Evolutionary conservation across 1,140 invertebrate species (phyloP).

Genomic region (Macrobrachium nipponense): DNA sequence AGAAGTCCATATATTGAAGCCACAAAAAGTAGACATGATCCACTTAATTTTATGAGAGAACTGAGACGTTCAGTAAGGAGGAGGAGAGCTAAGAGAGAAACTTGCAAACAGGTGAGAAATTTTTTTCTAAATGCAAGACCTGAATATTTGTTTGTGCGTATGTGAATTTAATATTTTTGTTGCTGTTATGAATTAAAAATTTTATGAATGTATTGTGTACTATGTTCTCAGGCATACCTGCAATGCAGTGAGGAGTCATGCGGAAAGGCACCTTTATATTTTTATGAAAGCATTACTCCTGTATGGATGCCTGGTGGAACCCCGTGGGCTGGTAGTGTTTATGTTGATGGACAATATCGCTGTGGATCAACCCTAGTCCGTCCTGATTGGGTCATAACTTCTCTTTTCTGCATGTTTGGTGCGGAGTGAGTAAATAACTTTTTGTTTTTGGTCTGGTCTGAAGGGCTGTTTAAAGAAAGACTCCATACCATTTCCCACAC

Average conservation of each 20-base stretch:
- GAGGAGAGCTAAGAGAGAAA: neutral
- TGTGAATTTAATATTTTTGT: neutral
- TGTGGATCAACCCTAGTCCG: constrained; percentile 36
- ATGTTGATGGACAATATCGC: constrained; percentile 29
- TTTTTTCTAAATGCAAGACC: neutral
- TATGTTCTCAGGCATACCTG: constrained; percentile 21
- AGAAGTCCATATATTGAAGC: neutral
- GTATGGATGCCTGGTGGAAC: constrained; percentile 37
- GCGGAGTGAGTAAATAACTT: constrained; percentile 14
- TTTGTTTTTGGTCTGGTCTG: too few relatives aligned
- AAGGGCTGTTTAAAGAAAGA: too few relatives aligned
- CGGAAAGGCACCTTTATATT: constrained; percentile 34
- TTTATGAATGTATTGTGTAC: neutral
- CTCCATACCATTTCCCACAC: too few relatives aligned
- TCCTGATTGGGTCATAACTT: constrained; percentile 34
- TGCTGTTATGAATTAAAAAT: neutral
- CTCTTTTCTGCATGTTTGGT: constrained; percentile 17
- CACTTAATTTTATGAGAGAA: neutral
- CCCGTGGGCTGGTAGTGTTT: constrained; percentile 35
- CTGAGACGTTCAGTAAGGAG: neutral
- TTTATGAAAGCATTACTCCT: constrained; percentile 19
- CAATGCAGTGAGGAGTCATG: constrained; percentile 19
- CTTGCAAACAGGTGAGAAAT: constrained; percentile 28
- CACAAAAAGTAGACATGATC: neutral
- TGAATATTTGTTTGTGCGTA: neutral